These are phyloP conservation scores for Arctia plantaginis DNA, from an alignment of 2,888 invertebrate species.

Conservation along the genomic window DNA sequence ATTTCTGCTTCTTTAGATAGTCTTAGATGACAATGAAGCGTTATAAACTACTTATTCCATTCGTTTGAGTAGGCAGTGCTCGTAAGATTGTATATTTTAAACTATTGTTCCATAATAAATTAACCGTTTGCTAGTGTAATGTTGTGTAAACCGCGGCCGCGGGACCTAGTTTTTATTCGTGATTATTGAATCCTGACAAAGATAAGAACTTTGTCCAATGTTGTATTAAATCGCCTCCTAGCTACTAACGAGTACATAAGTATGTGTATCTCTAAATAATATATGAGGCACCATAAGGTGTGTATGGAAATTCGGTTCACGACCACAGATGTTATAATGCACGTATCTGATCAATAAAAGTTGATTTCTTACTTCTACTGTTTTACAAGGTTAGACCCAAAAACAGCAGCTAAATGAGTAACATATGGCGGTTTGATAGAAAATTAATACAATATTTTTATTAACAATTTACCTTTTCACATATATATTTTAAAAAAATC, in stretches of 20 bases:
- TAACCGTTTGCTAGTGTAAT: conserved; percentile 54
- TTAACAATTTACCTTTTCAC: too few relatives aligned
- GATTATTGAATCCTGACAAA: conserved; percentile 10
- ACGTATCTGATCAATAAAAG: neutral
- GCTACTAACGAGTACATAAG: neutral
- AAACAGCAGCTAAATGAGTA: neutral
- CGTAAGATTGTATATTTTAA: conserved; percentile 50
- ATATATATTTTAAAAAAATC: too few relatives aligned
- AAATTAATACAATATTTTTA: neutral
- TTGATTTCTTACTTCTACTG: neutral
- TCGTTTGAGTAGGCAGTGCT: conserved; percentile 42
- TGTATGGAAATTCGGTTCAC: neutral
- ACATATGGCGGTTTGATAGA: neutral
- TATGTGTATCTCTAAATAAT: conserved; percentile 5
- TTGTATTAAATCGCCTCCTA: conserved; percentile 9
- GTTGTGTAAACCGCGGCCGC: conserved; percentile 34
- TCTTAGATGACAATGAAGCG: conserved; percentile 38
- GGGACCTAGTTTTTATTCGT: conserved; percentile 6
- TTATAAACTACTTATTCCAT: conserved; percentile 46
- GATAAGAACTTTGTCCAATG: conserved; percentile 13
- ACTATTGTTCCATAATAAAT: conserved; percentile 41
- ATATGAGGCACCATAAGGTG: neutral
- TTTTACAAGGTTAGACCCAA: neutral
- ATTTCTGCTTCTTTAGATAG: conserved; percentile 45
- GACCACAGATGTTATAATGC: neutral